These are phyloP conservation scores for Sisor rabdophorus DNA, from an alignment of 2,113 vertebrate genomes.

Conservation along the genomic window DNA sequence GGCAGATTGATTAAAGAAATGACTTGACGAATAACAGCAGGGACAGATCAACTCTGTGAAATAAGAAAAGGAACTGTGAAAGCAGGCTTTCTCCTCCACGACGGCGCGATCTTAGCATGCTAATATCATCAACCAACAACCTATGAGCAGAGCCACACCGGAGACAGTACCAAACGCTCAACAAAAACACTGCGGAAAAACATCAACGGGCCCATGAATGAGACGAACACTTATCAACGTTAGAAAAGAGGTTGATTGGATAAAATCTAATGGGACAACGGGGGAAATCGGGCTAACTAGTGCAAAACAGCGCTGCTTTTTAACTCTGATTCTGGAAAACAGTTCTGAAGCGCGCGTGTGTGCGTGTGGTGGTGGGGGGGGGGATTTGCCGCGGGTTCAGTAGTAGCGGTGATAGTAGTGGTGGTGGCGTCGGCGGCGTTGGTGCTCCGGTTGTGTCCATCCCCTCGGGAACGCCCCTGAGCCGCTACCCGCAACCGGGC, in stretches of 20 bases:
- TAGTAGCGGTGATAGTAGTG: not conserved
- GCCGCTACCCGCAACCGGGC: slow-evolving; percentile 63
- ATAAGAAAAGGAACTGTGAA: not conserved
- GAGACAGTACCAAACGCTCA: not conserved
- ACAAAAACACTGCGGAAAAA: not conserved
- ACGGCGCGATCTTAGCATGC: slow-evolving; percentile 25
- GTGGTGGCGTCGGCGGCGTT: slow-evolving; percentile 49
- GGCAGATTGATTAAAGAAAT: too few relatives aligned
- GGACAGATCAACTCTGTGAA: too few relatives aligned
- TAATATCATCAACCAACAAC: not conserved
- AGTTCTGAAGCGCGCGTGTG: not conserved
- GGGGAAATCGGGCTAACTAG: not conserved
- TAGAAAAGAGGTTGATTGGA: not conserved
- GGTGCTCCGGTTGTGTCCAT: slow-evolving; percentile 60
- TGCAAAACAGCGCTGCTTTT: not conserved
- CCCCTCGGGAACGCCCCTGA: slow-evolving; percentile 68
- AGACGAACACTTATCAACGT: not conserved
- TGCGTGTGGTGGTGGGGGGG: not conserved
- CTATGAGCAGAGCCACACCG: not conserved
- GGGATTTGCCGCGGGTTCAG: slow-evolving; percentile 51
- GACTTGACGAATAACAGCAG: too few relatives aligned
- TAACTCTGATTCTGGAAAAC: too few relatives aligned
- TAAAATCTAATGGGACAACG: not conserved
- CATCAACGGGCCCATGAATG: not conserved
- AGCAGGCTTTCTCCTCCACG: not conserved